Conservation (phyloP, 2,888 invertebrate species). For the Neoitamus cyanurus region DNA sequence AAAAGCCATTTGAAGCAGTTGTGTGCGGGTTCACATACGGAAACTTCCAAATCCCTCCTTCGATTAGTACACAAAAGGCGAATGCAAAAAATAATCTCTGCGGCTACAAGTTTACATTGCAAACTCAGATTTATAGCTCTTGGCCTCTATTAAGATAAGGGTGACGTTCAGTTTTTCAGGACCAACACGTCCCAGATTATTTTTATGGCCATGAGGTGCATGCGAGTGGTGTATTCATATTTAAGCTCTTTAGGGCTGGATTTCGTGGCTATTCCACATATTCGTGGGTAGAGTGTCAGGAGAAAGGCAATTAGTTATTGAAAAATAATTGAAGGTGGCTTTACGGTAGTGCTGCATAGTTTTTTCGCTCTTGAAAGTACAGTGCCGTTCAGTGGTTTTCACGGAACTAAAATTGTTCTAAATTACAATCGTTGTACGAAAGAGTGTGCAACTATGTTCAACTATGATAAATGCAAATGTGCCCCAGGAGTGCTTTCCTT, state of each 20-base stretch:
- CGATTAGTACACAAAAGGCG: neutral
- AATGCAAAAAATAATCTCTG: constrained; percentile 2
- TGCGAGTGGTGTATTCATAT: neutral
- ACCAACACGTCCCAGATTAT: constrained; percentile 24
- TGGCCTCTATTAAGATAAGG: constrained; percentile 28
- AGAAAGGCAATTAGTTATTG: constrained; percentile 27
- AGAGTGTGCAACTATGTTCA: neutral
- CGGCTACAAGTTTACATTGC: neutral
- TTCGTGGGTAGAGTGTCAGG: neutral
- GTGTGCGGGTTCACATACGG: neutral
- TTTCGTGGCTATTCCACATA: neutral
- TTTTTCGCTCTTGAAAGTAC: neutral
- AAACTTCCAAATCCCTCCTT: neutral
- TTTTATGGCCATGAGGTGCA: constrained; percentile 25
- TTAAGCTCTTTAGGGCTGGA: neutral
- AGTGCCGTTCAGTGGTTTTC: neutral
- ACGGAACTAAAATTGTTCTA: constrained; percentile 11
- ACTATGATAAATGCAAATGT: neutral
- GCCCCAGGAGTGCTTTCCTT: neutral
- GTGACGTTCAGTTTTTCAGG: constrained; percentile 32
- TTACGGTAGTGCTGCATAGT: neutral
- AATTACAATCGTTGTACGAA: neutral
- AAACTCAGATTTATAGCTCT: constrained; percentile 8
- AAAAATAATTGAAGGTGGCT: constrained; percentile 19
- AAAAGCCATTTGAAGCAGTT: neutral